Conservation (phyloP, 2,797 vertebrate genomes). For the Masticophis lateralis region DNA sequence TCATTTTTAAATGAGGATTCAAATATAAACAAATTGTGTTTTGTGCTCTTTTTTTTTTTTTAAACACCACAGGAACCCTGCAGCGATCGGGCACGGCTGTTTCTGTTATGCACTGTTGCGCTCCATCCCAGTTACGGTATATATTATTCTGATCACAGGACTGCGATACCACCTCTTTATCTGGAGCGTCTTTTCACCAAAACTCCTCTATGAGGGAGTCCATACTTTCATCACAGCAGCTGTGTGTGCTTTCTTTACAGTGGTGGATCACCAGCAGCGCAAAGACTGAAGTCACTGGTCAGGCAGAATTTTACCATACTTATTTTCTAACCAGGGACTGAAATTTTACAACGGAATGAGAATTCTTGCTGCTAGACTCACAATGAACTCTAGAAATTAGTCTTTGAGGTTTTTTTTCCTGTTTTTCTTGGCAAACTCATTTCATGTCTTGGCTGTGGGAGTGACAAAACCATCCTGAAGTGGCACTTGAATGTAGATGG, state of each 20-base stretch:
- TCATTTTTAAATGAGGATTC: background rate
- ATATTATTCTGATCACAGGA: conserved; percentile 83
- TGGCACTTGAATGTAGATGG: background rate
- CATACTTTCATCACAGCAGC: conserved; percentile 82
- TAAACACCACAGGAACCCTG: conserved; percentile 70
- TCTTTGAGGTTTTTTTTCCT: background rate
- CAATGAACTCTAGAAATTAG: conserved; percentile 5
- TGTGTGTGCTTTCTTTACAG: conserved; percentile 83
- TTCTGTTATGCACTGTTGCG: conserved; percentile 88
- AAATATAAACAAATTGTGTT: conserved; percentile 10
- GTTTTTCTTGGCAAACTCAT: conserved; percentile 4
- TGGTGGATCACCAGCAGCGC: conserved; percentile 74
- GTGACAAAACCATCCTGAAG: background rate
- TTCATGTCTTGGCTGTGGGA: background rate
- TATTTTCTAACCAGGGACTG: background rate
- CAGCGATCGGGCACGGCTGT: conserved; percentile 82
- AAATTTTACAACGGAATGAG: conserved; percentile 10
- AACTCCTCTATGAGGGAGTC: conserved; percentile 90
- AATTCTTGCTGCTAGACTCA: conserved; percentile 20
- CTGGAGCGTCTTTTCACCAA: conserved; percentile 97
- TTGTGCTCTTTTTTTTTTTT: conserved; percentile 17
- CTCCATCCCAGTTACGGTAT: conserved; percentile 81
- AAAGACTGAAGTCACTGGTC: background rate
- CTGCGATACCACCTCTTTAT: conserved; percentile 96
- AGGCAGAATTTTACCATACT: fast-evolving